Evolutionary conservation across 1,140 invertebrate species (phyloP).

Genomic region (Probaryconus sp.): DNA sequence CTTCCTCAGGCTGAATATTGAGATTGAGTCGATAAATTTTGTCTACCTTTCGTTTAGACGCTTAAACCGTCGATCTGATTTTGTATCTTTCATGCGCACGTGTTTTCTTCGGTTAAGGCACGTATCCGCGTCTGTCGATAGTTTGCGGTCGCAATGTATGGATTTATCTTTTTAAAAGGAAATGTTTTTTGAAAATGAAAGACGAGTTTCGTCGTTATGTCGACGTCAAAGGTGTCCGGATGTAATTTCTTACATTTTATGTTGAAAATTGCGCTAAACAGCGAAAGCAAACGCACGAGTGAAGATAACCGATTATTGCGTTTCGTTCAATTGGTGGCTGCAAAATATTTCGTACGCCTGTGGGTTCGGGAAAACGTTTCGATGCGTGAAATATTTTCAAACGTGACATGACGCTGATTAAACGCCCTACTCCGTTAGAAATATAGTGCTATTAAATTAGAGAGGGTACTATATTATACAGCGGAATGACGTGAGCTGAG

Average conservation of each 20-base stretch:
- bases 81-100: not conserved
- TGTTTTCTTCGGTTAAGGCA: conserved; percentile 1
- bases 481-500: conserved; percentile 53
- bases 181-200: conserved; percentile 28
- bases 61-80: conserved; percentile 2
- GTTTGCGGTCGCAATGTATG: conserved; percentile 1
- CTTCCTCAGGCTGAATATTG: no score
- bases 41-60: conserved; percentile 31
- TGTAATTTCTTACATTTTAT: conserved; percentile 29
- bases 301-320: conserved; percentile 12
- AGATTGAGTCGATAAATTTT: no score
- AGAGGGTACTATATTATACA: conserved; percentile 57
- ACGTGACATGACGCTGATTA: conserved; percentile 50
- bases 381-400: conserved; percentile 53
- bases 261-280: not conserved
- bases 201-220: conserved; percentile 5
- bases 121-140: conserved; percentile 23
- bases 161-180: conserved; percentile 8
- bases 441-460: conserved; percentile 61
- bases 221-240: not conserved
- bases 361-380: conserved; percentile 6
- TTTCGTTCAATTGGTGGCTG: conserved; percentile 29
- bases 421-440: conserved; percentile 39
- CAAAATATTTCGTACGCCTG: conserved; percentile 10
- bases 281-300: not conserved